Evolutionary conservation across 2,888 invertebrate species (phyloP), one percentile per base, ranked within the genome.

Genomic region (Dolichopus griseipennis): DNA sequence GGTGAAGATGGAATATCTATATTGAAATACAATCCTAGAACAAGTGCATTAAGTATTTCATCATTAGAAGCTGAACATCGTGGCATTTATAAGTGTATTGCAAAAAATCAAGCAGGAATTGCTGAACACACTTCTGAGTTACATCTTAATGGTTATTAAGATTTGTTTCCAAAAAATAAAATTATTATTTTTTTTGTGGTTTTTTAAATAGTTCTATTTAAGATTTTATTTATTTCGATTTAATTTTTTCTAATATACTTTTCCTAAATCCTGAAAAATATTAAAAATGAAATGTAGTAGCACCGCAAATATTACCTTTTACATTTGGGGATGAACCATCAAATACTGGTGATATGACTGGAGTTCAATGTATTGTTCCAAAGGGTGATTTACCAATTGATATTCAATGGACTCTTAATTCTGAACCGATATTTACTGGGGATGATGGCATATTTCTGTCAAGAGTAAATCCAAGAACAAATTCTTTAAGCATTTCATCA

Each of bases 371-470:
- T 78, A 86, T 88, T 72, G 86, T 88, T 65, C 86, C 86, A 67
- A 87, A 88, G 79, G 90, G 92, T 70, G 92, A 92, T 81, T 83
- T 87, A 68, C 92, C 92, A 1, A 84, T 92, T 76, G 84, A 85
- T 69, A 87, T 92, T 66, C 83, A 84, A 27, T 92, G 92, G 92
- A 86, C 85, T 66, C 88, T 90, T 74, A 88, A 91, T 79, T 67
- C 64, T 10, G 22, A 82, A 69, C 75, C 78, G 1, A 76, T 83
- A 69, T 73, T 77, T 43, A 79, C 76, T 70, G 72, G 73, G 5
- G 77, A 81, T 73, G 75, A 79, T 73, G 81, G 83, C 68, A 76
- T 83, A 67, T 74, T 75, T 62, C 78, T 78, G 70, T 78, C 76
- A 73, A 79, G 78, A 75, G 78, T 79, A 67, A 82, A 82, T 70